Evolutionary conservation across 2,113 vertebrate genomes (phyloP), one percentile per base, ranked within the genome.

Genomic region (Macroglossus sobrinus): DNA sequence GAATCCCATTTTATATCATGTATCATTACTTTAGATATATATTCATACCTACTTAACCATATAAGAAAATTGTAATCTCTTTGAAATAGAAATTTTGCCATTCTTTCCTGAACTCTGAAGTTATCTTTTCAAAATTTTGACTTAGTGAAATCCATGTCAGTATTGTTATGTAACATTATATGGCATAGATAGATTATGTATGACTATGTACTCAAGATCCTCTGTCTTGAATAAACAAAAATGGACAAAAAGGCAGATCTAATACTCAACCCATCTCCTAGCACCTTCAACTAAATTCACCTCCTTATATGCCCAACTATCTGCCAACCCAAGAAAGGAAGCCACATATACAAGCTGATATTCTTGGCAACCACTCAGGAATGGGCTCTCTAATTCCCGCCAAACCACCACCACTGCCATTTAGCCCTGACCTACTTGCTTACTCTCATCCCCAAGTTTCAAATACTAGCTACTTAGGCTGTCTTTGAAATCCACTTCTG

Each of bases 351-450:
- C 92, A 89, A 63, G 12, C 47, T 79, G 87, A 93, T 92, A 92
- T 95, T 91, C 87, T 96, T 96, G 92, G 94, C 92, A 76, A 80
- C 33, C 43, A 74, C 79, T 96, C 90, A 93, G 66, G 94, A 94
- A 94, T 84, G 89, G 45, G 64, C 74, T 89, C 66, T 90, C 38
- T 18, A 33, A 76, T 90, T 76, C 26, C 75, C 59, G 95, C 76
- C 82, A 94, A 94, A 94, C 89, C 81, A 96, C 85, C 19, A 84
- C 72, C 33, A 81, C 87, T 66, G 38, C 72, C 63, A 92, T 90
- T 96, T 84, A 94, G 53, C 71, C 38, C 66, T 96, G 78, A 80
- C 72, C 82, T 89, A 53, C 66, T 93, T 88, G 76, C 69, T 95
- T 64, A 43, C 26, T 57, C 78, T 91, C 89, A 91, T 24, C 38